These are phyloP conservation scores for Fragum sueziense DNA, from an alignment of 2,888 invertebrate genomes.

Conservation along the genomic window DNA sequence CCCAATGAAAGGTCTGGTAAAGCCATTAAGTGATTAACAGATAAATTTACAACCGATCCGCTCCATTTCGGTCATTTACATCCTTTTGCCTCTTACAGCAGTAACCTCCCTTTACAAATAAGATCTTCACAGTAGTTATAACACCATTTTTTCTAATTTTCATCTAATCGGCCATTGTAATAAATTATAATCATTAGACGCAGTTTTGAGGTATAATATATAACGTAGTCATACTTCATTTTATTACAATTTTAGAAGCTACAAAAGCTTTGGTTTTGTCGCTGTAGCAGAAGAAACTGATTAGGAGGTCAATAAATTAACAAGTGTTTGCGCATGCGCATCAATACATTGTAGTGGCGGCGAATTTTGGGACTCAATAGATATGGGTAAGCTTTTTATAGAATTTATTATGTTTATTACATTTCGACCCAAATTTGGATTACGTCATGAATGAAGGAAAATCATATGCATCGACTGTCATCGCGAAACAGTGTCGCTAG, in stretches of 20 bases:
- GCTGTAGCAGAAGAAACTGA: no score
- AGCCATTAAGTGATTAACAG: neutral
- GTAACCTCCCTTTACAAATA: slow-evolving; percentile 21
- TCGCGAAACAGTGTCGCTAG: neutral
- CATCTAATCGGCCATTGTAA: no score
- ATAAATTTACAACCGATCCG: slow-evolving; percentile 3
- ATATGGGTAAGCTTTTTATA: slow-evolving; percentile 51
- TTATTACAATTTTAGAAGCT: no score
- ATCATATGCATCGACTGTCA: neutral
- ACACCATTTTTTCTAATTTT: no score
- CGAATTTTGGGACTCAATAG: slow-evolving; percentile 34
- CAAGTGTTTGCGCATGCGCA: slow-evolving; percentile 47
- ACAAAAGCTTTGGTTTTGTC: no score
- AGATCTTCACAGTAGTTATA: no score
- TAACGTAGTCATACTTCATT: no score
- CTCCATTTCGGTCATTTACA: neutral
- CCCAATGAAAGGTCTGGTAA: neutral
- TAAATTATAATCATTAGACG: no score
- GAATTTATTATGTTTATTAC: slow-evolving; percentile 20
- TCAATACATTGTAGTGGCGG: slow-evolving; percentile 38
- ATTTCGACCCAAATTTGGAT: slow-evolving; percentile 12
- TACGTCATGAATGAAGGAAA: neutral
- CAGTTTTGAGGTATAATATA: no score
- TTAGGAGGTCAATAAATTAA: slow-evolving; percentile 2
- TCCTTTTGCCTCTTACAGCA: neutral